Evolutionary conservation across 2,797 vertebrate species (phyloP), one percentile per base, ranked within the genome.

Genomic region (Balearica regulorum): DNA sequence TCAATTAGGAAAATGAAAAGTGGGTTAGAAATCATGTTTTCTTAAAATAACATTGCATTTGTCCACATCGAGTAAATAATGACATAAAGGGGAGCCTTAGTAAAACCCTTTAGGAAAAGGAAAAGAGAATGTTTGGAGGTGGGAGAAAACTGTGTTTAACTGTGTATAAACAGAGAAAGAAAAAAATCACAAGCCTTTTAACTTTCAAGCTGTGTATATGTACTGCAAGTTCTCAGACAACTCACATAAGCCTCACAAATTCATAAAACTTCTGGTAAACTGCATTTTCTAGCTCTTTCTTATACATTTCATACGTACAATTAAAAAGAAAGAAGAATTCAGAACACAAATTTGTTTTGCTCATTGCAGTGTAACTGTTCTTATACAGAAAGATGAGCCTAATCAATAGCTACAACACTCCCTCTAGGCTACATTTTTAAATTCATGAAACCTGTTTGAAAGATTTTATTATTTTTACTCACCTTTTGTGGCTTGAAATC

Each of bases 401-500:
- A 58, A 77, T 44, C 43, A 62, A 82, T 3, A 90, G 15, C 26
- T 43, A 44, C 26, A 77, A 76, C 25, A 29, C 7, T 51, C 2
- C 43, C 5, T 19, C 25, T 2, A 48, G 8, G 6, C 20, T 41
- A 62, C 28, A 10, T 33, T 55, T 95, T 70, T 39, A 31, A 54
- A 86, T n/a, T 89, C 6, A 11, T 24, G 8, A 69, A 79, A 81
- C 0, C 2, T 5, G 1, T 73, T 72, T 62, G 26, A 86, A 90
- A 61, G 18, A 66, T 65, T 83, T 78, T 76, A 43, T 46, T 87
- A 21, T 41, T 72, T 89, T 83, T 69, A 96, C 97, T 26, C 98
- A 99, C 99, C 99, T 99, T 99, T 95, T 99, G 99, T 51, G 99
- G 99, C 96, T 99, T 99, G 98, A 99, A 99, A 98, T 99, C 99